Evolutionary conservation across 2,888 invertebrate species (phyloP).

Genomic region (Plagodis pulveraria): DNA sequence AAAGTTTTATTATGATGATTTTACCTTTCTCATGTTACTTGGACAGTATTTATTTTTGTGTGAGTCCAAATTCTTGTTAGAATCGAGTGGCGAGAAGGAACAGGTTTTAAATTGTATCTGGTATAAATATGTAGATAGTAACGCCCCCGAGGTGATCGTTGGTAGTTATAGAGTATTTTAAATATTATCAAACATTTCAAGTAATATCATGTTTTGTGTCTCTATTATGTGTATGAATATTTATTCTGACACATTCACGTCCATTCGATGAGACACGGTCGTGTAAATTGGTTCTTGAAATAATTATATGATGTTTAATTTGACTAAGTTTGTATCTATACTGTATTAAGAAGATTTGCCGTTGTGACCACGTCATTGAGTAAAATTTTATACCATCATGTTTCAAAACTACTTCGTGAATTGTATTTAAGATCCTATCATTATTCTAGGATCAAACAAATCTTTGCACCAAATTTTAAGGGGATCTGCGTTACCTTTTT

Average conservation of each 20-base stretch:
- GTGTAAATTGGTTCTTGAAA: conserved; percentile 1
- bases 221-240: conserved; percentile 35
- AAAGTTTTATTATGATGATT: conserved; percentile 61
- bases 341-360: no score
- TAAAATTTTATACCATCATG: no score
- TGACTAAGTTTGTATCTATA: no score
- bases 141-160: conserved; percentile 74
- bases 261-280: conserved; percentile 18
- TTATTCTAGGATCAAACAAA: no score
- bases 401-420: no score
- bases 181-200: conserved; percentile 61
- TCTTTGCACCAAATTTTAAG: no score
- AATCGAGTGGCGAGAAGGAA: conserved; percentile 71
- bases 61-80: conserved; percentile 82
- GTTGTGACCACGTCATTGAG: no score
- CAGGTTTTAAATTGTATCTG: conserved; percentile 76
- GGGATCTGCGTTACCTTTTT: no score
- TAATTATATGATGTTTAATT: not conserved
- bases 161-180: conserved; percentile 64
- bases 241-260: conserved; percentile 24
- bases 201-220: conserved; percentile 54
- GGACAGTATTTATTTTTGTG: conserved; percentile 82
- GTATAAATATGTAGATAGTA: conserved; percentile 77
- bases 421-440: no score
- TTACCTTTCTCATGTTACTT: conserved; percentile 79